These are phyloP conservation scores for Rhinoraja longicauda DNA, from an alignment of 2,797 vertebrate species.

Conservation along the genomic window DNA sequence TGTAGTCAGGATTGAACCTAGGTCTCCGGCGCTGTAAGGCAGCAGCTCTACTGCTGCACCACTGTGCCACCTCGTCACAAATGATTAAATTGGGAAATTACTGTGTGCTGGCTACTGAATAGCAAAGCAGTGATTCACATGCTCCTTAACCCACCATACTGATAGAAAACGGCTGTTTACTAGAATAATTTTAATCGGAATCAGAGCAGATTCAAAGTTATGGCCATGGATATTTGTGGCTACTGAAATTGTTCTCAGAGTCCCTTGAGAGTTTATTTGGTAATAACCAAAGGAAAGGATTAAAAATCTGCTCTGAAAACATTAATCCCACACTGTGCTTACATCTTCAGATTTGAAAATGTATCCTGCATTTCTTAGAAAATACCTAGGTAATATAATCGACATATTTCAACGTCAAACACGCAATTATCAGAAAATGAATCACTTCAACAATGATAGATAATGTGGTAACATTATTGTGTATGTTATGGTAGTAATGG, in stretches of 20 bases:
- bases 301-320: conserved; percentile 1
- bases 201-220: conserved; percentile 34
- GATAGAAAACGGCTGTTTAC: not conserved
- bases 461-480: not conserved
- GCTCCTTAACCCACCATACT: not conserved
- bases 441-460: not conserved
- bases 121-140: not conserved
- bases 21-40: too few species aligned
- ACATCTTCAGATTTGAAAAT: not conserved
- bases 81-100: not conserved
- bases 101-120: not conserved
- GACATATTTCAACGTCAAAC: not conserved
- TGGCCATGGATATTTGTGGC: not conserved
- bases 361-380: conserved; percentile 10
- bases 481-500: not conserved
- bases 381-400: not conserved
- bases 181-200: conserved; percentile 32
- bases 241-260: conserved; percentile 24
- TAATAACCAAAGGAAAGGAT: conserved; percentile 32
- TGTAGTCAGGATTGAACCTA: too few species aligned
- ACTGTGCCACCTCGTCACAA: not conserved
- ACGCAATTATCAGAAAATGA: not conserved
- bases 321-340: not conserved
- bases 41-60: too few species aligned
- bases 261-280: conserved; percentile 10